Percentiles rank a stretch among this genome's conserved stretches.
phyloP scores from a whole-genome alignment of 2,113 vertebrate genomes.

The Eonycteris spelaea region DNA sequence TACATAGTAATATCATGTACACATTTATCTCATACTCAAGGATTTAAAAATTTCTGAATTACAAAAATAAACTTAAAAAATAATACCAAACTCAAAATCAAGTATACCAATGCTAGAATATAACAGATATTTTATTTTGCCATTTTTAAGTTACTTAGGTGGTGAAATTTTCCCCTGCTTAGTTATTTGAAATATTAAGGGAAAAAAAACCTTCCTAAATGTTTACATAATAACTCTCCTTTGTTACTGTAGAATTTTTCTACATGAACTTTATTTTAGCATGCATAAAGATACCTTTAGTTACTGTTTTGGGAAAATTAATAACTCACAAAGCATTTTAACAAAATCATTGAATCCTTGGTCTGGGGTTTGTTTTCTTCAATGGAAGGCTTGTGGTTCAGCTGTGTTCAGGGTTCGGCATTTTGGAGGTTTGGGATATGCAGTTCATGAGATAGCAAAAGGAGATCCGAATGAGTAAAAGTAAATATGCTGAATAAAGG shows the following conservation, averaged over 20 bases:
- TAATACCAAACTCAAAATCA: neutral
- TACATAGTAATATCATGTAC: neutral
- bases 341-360: neutral
- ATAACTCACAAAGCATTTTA: neutral
- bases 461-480: constrained; percentile 76
- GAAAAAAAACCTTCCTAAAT: neutral
- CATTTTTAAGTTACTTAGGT: neutral
- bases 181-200: neutral
- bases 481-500: constrained; percentile 81
- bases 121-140: constrained; percentile 13
- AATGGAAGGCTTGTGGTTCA: neutral
- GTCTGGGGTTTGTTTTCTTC: neutral
- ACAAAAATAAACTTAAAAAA: neutral
- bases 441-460: constrained; percentile 67
- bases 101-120: neutral
- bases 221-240: neutral
- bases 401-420: constrained; percentile 31
- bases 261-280: neutral
- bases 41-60: constrained; percentile 42
- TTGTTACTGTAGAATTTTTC: neutral
- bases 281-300: neutral
- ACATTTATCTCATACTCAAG: neutral
- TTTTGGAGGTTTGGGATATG: constrained; percentile 13
- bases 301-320: neutral
- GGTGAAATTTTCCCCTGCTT: neutral